Evolutionary conservation across 2,113 vertebrate species (phyloP), one percentile per base, ranked within the genome.

Genomic region (Sorex araneus): DNA sequence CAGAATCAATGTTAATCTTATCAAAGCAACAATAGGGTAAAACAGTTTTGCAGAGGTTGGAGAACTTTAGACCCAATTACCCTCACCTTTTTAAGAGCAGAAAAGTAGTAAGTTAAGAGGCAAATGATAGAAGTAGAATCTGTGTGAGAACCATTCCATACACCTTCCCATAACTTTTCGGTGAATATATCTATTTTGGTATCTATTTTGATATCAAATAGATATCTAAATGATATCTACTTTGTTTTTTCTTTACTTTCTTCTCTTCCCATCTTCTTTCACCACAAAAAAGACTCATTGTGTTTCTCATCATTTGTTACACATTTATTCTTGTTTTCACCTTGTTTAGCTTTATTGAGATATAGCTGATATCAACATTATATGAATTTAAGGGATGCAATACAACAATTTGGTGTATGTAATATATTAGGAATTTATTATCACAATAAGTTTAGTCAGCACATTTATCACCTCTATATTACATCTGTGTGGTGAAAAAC

Each of bases 101-200:
- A 87, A 90, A 93, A 54, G 11, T 34, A 83, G 1, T 69, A 76
- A 84, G 40, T 36, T 45, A 91, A 76, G 18, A 80, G 84, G 30
- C 7, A 47, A 90, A 87, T 74, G 74, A 84, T 75, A 34, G 32
- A 76, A 77, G 15, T n/a, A 60, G 34, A 89, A 90, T 30, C 78
- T 8, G 21, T 28, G 23, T 27, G 67, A 57, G 4, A 80, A 91
- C 43, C 85, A 89, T 10, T 76, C 69, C 28, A 18, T 36, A 18
- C 18, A 25, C 18, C 2, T 2, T 43, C 71, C 76, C 30, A 64
- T 47, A 89, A 73, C 47, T 91, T 78, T 87, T 78, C 30, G 64
- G 1, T 76, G 43, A 23, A 45, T 86, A 50, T n/a, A n/a, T n/a
- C n/a, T n/a, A n/a, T n/a, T n/a, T n/a, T 28, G 7, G 30, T 30